Conservation (phyloP, 2,888 invertebrate species). For the Caenorhabditis sulstoni region DNA sequence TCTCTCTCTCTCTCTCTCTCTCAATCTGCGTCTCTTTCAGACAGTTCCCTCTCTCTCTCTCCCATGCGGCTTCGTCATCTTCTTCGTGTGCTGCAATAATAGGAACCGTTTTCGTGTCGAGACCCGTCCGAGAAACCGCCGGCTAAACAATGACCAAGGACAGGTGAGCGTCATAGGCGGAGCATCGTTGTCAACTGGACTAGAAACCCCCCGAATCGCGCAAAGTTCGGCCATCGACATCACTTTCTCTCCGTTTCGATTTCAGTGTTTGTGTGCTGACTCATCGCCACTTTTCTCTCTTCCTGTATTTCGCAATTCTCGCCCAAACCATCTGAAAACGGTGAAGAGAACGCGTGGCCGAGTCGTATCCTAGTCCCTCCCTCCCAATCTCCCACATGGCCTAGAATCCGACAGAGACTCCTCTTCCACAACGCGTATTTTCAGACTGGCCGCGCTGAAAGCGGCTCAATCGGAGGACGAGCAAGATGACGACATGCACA, state of each 20-base stretch:
- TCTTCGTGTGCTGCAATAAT: background rate
- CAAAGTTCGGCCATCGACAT: background rate
- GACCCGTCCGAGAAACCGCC: background rate
- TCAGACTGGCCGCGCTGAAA: slow-evolving; percentile 59
- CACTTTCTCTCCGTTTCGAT: too few species aligned
- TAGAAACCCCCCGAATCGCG: too few species aligned
- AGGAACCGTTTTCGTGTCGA: slow-evolving; percentile 19
- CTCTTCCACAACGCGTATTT: too few species aligned
- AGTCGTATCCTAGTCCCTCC: too few species aligned
- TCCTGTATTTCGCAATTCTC: too few species aligned
- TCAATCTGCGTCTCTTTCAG: background rate
- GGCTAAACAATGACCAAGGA: slow-evolving; percentile 44
- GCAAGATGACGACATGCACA: slow-evolving; percentile 77
- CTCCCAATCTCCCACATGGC: too few species aligned
- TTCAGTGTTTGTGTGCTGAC: too few species aligned
- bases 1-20: slow-evolving; percentile 9
- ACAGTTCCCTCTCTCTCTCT: slow-evolving; percentile 3
- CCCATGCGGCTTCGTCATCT: background rate
- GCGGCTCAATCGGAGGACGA: slow-evolving; percentile 74
- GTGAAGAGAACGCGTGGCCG: too few species aligned
- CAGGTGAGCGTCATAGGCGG: slow-evolving; percentile 23
- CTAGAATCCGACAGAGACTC: too few species aligned
- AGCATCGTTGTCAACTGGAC: too few species aligned
- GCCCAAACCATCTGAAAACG: too few species aligned
- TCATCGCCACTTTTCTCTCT: too few species aligned